Base-by-base conservation (phyloP, 2,797 vertebrate genomes). In the Gastrophryne carolinensis region DNA sequence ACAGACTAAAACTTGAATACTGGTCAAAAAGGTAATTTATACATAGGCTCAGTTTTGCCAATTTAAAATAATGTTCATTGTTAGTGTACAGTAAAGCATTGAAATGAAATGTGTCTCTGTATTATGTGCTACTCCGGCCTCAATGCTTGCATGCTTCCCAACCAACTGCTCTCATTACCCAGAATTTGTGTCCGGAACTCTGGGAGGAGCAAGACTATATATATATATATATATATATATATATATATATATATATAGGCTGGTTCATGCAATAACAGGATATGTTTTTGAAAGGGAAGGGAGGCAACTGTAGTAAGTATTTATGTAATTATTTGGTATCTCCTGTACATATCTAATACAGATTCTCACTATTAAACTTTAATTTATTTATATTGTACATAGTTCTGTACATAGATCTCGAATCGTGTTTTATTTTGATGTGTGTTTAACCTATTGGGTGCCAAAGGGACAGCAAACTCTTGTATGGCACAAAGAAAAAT, bases 311-410 rank as follows among this genome's bases (percentile, higher is more conserved):
- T 91, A 93, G 85, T 90, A 96, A 95, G 94, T 99, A 98, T 99
- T 99, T 98, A 99, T 98, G 95, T 98, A 98, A 98, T 98, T 97
- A 97, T 97, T 97, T 96, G 94, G 93, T 95, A 95, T 95, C 94
- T 91, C 89, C 84, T 99, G 96, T 99, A 99, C 94, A 99, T 99
- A 99, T 86, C 87, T 90, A 92, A 94, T 92, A 95, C 93, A 92
- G 94, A 94, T 95, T 94, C 93, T 90, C 85, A 84, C 94, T 94
- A 91, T 93, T 91, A 89, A 94, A 93, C 91, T 90, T 96, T 99
- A 99, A 99, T 98, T 99, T 99, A 99, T 99, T 99, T 93, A 95
- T 89, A 85, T 82, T 93, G 91, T 93, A 93, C 79, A 97, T 95
- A 96, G 92, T 89, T 93, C 83, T 98, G 94, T 97, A 97, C 94